Conservation (phyloP, 2,113 vertebrate species). For the Zapus hudsonius region DNA sequence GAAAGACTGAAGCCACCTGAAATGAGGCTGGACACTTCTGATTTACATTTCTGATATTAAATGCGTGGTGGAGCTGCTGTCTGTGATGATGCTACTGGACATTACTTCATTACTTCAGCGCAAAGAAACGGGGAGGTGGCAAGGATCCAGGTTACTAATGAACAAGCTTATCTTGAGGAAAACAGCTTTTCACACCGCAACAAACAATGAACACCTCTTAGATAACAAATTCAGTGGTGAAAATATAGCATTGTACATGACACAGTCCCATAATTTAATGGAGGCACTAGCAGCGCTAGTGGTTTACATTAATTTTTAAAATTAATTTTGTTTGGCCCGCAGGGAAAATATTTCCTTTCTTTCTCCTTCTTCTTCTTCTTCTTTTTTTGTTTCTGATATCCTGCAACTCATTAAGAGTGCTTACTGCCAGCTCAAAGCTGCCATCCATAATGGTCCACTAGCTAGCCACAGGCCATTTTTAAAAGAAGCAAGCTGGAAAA, state of each 20-base stretch:
- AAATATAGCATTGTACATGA: slow-evolving; percentile 85
- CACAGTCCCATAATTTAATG: slow-evolving; percentile 85
- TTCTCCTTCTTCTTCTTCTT: slow-evolving; percentile 50
- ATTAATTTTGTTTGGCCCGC: slow-evolving; percentile 89
- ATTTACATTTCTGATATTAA: slow-evolving; percentile 85
- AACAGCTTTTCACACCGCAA: slow-evolving; percentile 89
- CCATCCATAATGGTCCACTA: slow-evolving; percentile 84
- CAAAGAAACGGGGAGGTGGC: slow-evolving; percentile 82
- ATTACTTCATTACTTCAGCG: slow-evolving; percentile 78
- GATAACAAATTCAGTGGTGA: slow-evolving; percentile 87
- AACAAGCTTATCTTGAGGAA: slow-evolving; percentile 88
- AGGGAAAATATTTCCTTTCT: slow-evolving; percentile 85
- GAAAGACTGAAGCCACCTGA: slow-evolving; percentile 80
- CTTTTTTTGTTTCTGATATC: slow-evolving; percentile 85
- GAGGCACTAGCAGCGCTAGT: slow-evolving; percentile 86
- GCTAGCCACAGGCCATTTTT: slow-evolving; percentile 85
- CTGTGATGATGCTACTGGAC: slow-evolving; percentile 78
- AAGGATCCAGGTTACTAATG: slow-evolving; percentile 88
- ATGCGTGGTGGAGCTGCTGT: slow-evolving; percentile 65
- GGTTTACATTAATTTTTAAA: slow-evolving; percentile 90
- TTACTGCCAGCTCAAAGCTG: slow-evolving; percentile 78
- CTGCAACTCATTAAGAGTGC: slow-evolving; percentile 87
- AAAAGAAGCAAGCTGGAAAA: slow-evolving; percentile 53
- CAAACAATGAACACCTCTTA: slow-evolving; percentile 88
- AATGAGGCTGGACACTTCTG: slow-evolving; percentile 80